Conservation (phyloP, 1,140 invertebrate genomes). For the Aphidius gifuensis region DNA sequence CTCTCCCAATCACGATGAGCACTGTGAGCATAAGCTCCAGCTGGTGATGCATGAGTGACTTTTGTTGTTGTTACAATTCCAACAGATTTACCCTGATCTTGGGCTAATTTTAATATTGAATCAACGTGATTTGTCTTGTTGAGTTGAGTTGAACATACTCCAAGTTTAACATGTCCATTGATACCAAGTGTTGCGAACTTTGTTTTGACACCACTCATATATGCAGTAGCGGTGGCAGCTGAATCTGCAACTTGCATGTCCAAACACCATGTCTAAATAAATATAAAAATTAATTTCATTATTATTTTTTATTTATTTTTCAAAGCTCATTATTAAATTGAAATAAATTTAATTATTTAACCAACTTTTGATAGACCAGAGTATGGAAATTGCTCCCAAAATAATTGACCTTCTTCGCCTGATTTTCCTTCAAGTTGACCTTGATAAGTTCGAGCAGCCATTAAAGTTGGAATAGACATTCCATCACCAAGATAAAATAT, state of each 20-base stretch:
- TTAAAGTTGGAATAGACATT: slow-evolving; percentile 69
- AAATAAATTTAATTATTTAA: not conserved
- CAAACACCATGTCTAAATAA: slow-evolving; percentile 73
- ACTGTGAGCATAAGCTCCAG: slow-evolving; percentile 57
- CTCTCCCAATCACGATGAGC: slow-evolving; percentile 55
- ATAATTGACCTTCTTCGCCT: slow-evolving; percentile 50
- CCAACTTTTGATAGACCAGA: slow-evolving; percentile 73
- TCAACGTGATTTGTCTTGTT: slow-evolving; percentile 60
- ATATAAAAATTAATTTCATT: too few relatives aligned
- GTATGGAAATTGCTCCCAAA: slow-evolving; percentile 76
- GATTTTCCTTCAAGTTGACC: slow-evolving; percentile 58
- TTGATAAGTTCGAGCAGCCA: slow-evolving; percentile 64
- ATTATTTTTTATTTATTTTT: too few relatives aligned
- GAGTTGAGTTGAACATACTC: slow-evolving; percentile 60
- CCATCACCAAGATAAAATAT: slow-evolving; percentile 77
- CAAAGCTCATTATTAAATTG: too few relatives aligned
- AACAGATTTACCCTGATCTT: slow-evolving; percentile 67
- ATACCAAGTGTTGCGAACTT: slow-evolving; percentile 78
- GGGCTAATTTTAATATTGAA: slow-evolving; percentile 71
- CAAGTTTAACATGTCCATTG: slow-evolving; percentile 61
- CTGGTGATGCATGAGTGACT: slow-evolving; percentile 64
- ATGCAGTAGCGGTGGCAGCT: slow-evolving; percentile 78
- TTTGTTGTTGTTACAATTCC: slow-evolving; percentile 63
- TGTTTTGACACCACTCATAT: slow-evolving; percentile 80
- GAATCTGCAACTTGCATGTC: slow-evolving; percentile 80